phyloP scores from a whole-genome alignment of 2,888 invertebrate species.

The Blastobasis adustella region DNA sequence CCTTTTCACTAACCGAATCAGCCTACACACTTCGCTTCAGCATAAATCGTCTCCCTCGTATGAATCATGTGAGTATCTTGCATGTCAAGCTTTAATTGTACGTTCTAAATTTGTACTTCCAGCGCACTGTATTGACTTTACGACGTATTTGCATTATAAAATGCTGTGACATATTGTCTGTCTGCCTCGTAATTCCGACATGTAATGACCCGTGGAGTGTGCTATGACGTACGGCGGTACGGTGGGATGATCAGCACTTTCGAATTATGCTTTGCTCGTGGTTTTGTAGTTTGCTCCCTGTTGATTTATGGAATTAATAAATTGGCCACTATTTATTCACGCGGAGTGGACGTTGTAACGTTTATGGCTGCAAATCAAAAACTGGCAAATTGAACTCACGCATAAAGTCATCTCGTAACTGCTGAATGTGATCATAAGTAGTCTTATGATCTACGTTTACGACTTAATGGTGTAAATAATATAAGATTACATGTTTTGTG shows the following conservation, averaged over 20 bases:
- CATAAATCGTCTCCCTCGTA: conserved; percentile 1
- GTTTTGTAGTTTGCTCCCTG: not conserved
- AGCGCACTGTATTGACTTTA: conserved; percentile 42
- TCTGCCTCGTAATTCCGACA: conserved; percentile 57
- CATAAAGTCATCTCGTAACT: no score
- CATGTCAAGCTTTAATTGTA: conserved; percentile 31
- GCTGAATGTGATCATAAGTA: no score
- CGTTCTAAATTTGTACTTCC: conserved; percentile 38
- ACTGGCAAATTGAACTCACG: no score
- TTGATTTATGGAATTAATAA: no score
- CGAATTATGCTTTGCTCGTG: not conserved
- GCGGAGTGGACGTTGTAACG: no score
- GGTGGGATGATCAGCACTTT: conserved; percentile 36
- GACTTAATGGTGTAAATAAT: no score
- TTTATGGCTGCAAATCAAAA: no score
- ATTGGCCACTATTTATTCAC: no score
- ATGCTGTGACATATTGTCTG: conserved; percentile 50
- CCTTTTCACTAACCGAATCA: not conserved
- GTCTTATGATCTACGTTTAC: no score
- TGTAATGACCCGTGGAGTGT: conserved; percentile 57
- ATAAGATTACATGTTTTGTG: no score
- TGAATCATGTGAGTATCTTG: conserved; percentile 8
- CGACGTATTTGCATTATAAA: conserved; percentile 61
- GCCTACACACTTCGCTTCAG: conserved; percentile 1
- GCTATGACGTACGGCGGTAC: conserved; percentile 47